Base-by-base conservation (phyloP, 2,113 vertebrate genomes). In the Aphyosemion australe region DNA sequence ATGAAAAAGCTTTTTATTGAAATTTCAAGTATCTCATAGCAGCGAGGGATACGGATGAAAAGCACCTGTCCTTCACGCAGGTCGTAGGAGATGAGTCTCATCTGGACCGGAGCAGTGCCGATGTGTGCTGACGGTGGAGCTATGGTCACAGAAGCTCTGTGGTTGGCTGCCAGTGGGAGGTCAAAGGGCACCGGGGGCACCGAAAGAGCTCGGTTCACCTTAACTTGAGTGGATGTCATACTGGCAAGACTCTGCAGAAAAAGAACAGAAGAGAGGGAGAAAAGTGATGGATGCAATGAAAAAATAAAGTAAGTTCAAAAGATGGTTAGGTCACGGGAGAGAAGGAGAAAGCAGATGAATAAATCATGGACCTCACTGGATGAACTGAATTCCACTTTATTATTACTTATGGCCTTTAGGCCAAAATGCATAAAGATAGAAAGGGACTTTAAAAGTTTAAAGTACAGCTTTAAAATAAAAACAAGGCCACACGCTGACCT, bases 31-130 rank as follows among this genome's bases (percentile, higher is more conserved):
- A 34, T 39, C 42, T 16, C 42, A 52, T 32, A 16, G 56, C 0
- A 69, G 34, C 49, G 39, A 48, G 31, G 34, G 9, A 37, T 37
- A 8, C 6, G 1, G 34, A 37, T 37, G 26, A 19, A 0, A 31
- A 59, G 66, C 88, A 96, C 95, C 95, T 97, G 95, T 81, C 95
- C 95, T 82, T 97, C 95, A 19, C 94, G 93, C 1, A 97, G 84
- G 69, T 96, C 94, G 43, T 92, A 90, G 10, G 95, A 97, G 83
- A 97, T 95, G 56, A 97, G 93, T 65, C 95, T 94, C 92, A 95
- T 91, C 65, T 93, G 92, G 59, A 96, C 83, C 0, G 94, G 93
- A 43, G 89, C 94, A 0, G 84, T 87, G 34, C 95, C 95, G 0
- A 89, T 91, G 89, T 97, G 95, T 0, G 95, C 93, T 20, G 93